Evolutionary conservation across 2,888 invertebrate genomes (phyloP), one percentile per base, ranked within the genome.

Genomic region (Dolichopus griseipennis): DNA sequence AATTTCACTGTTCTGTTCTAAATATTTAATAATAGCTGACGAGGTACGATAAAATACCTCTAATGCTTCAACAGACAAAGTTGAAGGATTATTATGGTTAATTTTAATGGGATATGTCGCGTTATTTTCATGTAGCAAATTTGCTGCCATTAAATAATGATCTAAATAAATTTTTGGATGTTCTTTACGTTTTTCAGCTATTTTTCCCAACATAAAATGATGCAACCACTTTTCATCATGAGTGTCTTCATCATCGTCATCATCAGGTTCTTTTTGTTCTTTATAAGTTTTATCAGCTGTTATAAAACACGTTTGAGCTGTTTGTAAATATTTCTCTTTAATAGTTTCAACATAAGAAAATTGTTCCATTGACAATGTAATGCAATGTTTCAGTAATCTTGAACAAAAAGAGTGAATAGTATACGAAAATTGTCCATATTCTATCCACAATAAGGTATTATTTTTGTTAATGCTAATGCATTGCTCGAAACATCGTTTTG

Each of bases 121-220:
- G 71, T 88, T 88, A 72, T 90, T 90, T 79, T 92, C 89, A 74
- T 90, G 86, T 20, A 96, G 83, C 76, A 89, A 86, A 75, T 88
- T 87, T 20, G 89, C 87, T 6, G 95, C 92, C 64, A n/a, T 10
- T 52, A 34, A 64, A 67, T 63, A 64, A 34, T 41, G 41, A 72
- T 89, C 86, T 65, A 96, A 83, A 80, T 89, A 93, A 33, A 87
- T 83, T 18, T 86, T 84, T 0, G 93, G 90, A 68, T 89, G 86
- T 72, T 88, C 88, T 72, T 89, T 88, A 69, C 87, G 86, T 77
- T 97, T 97, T 79, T 97, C 96, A 0, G 91, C 87, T 67, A 96
- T 90, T 85, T 97, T 97, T 0, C 95, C 97, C n/a, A 97, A 83
- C 91, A 97, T 95, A 77, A 96, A 97, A 79, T 93, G 92, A 76